Percentiles rank a stretch among this genome's conserved stretches.
Conservation (phyloP, 2,113 vertebrate genomes). For the Phyllostomus hastatus region DNA sequence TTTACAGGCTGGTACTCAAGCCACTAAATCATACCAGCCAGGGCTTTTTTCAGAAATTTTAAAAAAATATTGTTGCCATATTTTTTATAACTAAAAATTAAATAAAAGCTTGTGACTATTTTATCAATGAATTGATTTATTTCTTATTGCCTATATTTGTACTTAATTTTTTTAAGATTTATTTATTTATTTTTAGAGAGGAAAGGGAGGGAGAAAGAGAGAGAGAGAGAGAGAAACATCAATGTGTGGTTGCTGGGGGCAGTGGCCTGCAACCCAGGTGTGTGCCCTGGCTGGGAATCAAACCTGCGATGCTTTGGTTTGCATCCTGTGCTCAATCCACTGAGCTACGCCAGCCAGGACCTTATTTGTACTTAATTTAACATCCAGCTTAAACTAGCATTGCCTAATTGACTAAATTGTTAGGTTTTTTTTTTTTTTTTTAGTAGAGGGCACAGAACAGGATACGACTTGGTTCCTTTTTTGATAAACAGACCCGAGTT, state of each 20-base stretch:
- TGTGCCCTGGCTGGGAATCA: no score
- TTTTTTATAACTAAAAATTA: slow-evolving; percentile 9
- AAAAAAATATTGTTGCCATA: neutral
- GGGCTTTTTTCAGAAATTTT: neutral
- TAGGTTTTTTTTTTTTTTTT: neutral
- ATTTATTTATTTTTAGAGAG: no score
- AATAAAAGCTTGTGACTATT: neutral
- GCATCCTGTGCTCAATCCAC: no score
- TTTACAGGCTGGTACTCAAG: no score
- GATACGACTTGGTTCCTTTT: neutral
- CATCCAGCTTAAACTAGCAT: neutral
- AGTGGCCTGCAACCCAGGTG: no score
- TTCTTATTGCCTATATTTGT: neutral
- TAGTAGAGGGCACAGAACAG: neutral
- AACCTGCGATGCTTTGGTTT: no score
- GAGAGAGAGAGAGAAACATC: no score
- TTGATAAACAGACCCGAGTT: neutral
- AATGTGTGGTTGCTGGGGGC: no score
- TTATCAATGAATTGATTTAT: neutral
- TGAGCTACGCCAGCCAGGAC: no score
- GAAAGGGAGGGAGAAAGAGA: no score
- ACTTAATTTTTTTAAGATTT: neutral
- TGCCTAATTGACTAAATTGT: neutral
- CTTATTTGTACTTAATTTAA: slow-evolving; percentile 1
- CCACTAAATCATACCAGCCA: no score